Evolutionary conservation across 2,113 vertebrate genomes (phyloP).

Genomic region (Terrapene triunguis): DNA sequence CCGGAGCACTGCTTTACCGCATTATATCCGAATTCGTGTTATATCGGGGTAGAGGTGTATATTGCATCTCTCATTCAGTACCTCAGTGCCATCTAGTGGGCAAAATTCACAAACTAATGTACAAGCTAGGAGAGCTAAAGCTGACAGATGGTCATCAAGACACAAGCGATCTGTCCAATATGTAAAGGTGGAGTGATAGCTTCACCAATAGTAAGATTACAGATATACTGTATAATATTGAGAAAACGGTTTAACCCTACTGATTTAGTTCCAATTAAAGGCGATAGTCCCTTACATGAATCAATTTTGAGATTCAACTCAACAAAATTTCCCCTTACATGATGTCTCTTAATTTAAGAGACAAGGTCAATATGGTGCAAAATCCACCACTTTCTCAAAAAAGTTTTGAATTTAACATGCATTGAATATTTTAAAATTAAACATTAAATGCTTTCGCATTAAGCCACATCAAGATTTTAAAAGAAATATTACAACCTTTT

Average conservation of each 20-base stretch:
- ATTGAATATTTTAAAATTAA: not conserved
- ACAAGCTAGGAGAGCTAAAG: not conserved
- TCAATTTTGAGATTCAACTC: not conserved
- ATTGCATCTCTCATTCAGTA: accelerated
- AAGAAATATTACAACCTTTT: not conserved
- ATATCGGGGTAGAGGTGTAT: no score
- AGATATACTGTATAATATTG: not conserved
- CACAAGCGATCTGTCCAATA: not conserved
- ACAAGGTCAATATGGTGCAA: not conserved
- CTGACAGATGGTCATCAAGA: accelerated
- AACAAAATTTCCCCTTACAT: not conserved
- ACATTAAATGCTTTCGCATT: not conserved
- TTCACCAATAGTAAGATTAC: not conserved
- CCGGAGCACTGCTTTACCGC: no score
- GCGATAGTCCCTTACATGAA: not conserved
- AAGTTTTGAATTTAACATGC: not conserved
- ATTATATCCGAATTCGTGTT: no score
- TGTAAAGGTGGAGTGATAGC: accelerated
- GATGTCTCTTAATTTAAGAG: accelerated
- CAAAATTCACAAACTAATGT: accelerated
- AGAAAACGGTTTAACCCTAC: not conserved
- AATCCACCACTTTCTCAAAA: not conserved
- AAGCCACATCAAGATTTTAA: accelerated
- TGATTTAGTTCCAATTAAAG: accelerated
- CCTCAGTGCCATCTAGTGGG: not conserved